Conservation (phyloP, 2,797 vertebrate species). For the Forpus xanthops region DNA sequence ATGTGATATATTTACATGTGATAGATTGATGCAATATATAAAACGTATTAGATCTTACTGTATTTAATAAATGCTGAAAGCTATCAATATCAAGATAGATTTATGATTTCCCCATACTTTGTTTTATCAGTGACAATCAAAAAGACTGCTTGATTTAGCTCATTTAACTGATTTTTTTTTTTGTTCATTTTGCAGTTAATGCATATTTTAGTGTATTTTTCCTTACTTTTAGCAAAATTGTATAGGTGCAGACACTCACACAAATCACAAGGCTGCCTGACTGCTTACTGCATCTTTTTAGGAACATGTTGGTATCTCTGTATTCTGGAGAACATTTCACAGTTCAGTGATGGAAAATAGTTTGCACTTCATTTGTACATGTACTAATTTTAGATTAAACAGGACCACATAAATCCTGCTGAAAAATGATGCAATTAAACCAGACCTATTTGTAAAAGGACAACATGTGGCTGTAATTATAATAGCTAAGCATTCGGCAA, state of each 20-base stretch:
- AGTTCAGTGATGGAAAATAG: constrained; percentile 67
- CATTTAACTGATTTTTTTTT: background rate
- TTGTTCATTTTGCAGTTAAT: background rate
- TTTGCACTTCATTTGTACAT: constrained; percentile 74
- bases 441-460: constrained; percentile 75
- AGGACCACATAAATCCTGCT: constrained; percentile 74
- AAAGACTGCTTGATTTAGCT: background rate
- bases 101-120: constrained; percentile 10
- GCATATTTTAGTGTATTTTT: background rate
- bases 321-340: constrained; percentile 54
- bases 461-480: constrained; percentile 78
- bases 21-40: constrained; percentile 15
- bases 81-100: constrained; percentile 14
- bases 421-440: constrained; percentile 78
- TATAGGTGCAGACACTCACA: background rate
- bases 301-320: constrained; percentile 43
- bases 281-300: constrained; percentile 30
- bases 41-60: background rate
- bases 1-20: constrained; percentile 8
- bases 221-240: background rate
- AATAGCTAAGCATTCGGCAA: constrained; percentile 70
- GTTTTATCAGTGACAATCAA: constrained; percentile 4
- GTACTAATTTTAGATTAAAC: constrained; percentile 77
- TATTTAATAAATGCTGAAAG: constrained; percentile 33
- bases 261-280: constrained; percentile 16